Percentiles rank a stretch among this genome's conserved stretches.
These are phyloP conservation scores for Phalacrocorax pelagicus DNA, from an alignment of 2,113 vertebrate genomes.

Conservation along the genomic window DNA sequence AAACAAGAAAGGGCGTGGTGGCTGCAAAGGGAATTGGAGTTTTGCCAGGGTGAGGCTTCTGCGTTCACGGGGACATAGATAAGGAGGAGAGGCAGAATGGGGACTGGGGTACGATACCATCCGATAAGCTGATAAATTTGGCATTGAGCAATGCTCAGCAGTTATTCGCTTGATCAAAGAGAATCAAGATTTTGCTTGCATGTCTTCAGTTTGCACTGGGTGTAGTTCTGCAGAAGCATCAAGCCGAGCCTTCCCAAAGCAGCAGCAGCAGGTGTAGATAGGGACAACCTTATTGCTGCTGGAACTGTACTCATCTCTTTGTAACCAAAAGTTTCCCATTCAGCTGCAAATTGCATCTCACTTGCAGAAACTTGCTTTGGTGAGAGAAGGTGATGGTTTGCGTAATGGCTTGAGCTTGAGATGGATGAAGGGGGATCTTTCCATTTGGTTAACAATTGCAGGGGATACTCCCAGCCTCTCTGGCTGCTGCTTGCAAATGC, in stretches of 20 bases:
- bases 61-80: rapidly evolving
- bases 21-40: background rate
- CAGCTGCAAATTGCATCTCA: background rate
- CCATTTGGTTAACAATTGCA: background rate
- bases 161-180: background rate
- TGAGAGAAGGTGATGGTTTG: background rate
- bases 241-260: background rate
- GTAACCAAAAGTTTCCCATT: background rate
- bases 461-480: background rate
- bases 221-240: background rate
- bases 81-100: background rate
- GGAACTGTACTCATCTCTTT: background rate
- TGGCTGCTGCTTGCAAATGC: background rate
- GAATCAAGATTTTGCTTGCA: background rate
- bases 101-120: rapidly evolving
- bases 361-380: background rate
- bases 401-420: background rate
- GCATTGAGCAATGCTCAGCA: background rate
- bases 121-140: background rate
- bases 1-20: background rate
- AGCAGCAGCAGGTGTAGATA: background rate
- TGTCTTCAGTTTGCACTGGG: background rate
- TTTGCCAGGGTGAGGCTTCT: background rate
- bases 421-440: background rate
- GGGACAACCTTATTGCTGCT: background rate